Conservation (phyloP, 2,797 vertebrate species). For the Pseudocheirus occidentalis region DNA sequence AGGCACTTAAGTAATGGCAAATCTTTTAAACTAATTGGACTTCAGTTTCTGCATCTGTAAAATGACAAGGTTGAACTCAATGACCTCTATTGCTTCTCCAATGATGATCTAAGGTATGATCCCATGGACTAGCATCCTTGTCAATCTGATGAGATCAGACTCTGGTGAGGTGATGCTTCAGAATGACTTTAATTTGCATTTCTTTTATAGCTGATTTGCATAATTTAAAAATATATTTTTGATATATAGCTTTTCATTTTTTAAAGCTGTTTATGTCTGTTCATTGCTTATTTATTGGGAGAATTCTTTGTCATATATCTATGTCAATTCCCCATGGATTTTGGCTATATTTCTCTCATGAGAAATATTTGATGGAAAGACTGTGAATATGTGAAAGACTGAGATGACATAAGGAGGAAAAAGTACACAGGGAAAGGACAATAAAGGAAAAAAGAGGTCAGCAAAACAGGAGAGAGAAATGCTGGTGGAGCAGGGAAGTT, state of each 20-base stretch:
- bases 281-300: background rate
- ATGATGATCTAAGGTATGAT: background rate
- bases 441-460: background rate
- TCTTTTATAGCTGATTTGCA: background rate
- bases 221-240: background rate
- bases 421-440: background rate
- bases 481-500: background rate
- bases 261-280: background rate
- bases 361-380: background rate
- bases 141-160: background rate
- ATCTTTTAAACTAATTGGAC: background rate
- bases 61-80: background rate
- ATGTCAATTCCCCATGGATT: background rate
- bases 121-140: background rate
- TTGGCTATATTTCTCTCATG: background rate
- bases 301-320: background rate
- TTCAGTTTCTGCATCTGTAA: background rate
- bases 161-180: background rate
- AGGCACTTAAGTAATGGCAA: background rate
- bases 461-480: background rate
- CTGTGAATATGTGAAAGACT: background rate
- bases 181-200: background rate
- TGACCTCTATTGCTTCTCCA: background rate
- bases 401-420: background rate
- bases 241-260: background rate